Percentiles rank a stretch among this genome's conserved stretches.
These are phyloP conservation scores for Enteromius trimaculatus DNA, from an alignment of 2,797 vertebrate genomes.

Conservation along the genomic window DNA sequence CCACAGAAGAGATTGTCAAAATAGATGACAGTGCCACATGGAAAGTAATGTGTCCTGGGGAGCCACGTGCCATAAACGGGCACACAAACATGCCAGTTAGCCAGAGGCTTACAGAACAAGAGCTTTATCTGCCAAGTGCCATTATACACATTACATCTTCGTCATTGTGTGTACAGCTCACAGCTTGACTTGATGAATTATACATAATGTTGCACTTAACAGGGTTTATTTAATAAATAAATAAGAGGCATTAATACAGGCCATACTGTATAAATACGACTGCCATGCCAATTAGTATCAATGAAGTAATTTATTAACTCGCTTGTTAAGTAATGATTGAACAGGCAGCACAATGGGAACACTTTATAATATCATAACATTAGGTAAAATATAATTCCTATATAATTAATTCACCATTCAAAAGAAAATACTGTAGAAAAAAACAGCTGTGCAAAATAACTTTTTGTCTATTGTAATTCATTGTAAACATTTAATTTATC, in stretches of 20 bases:
- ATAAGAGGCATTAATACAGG: constrained; percentile 26
- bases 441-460: neutral
- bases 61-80: constrained; percentile 62
- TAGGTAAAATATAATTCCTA: too few relatives aligned
- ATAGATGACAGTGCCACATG: constrained; percentile 70
- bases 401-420: neutral
- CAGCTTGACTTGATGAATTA: constrained; percentile 37
- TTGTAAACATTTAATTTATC: neutral
- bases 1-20: constrained; percentile 61
- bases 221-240: constrained; percentile 25
- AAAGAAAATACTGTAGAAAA: neutral
- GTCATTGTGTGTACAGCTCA: constrained; percentile 34
- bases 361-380: neutral
- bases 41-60: constrained; percentile 61
- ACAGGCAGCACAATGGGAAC: neutral
- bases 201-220: constrained; percentile 25
- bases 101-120: constrained; percentile 34
- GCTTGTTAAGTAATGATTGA: neutral
- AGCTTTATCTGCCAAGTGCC: constrained; percentile 41
- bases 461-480: neutral
- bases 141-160: constrained; percentile 53
- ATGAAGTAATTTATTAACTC: constrained; percentile 8
- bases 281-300: neutral
- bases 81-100: constrained; percentile 55
- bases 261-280: neutral